Percentiles rank a stretch among this genome's conserved stretches.
Evolutionary conservation across 2,888 invertebrate species (phyloP).

Genomic region (Icerya purchasi): DNA sequence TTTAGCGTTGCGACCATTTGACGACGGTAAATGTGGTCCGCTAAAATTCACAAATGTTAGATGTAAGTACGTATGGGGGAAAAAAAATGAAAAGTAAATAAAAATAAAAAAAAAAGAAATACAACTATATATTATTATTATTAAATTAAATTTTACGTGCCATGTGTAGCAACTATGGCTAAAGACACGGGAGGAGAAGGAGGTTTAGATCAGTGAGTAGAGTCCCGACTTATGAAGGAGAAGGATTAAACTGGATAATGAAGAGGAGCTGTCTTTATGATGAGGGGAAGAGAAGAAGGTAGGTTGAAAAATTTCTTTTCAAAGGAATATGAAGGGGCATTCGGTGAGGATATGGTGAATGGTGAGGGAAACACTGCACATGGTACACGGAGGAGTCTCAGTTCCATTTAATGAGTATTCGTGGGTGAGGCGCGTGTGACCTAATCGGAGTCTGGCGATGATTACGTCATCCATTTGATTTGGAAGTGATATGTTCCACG

Average conservation of each 20-base stretch:
- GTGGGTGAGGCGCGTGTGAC: not conserved
- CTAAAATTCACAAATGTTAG: no score
- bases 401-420: not conserved
- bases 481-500: not conserved
- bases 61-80: no score
- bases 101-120: no score
- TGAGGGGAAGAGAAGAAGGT: not conserved
- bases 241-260: not conserved
- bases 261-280: no score
- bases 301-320: not conserved
- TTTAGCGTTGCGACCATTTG: no score
- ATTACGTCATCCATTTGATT: not conserved
- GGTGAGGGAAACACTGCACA: no score
- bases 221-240: not conserved
- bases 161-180: not conserved
- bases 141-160: not conserved
- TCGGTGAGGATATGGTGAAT: not conserved
- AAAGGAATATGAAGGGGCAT: not conserved
- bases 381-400: no score
- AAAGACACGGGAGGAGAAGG: not conserved
- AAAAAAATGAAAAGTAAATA: no score
- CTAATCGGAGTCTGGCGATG: not conserved
- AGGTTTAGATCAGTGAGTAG: not conserved
- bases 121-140: not conserved
- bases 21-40: no score